phyloP scores from a whole-genome alignment of 1,140 invertebrate species.

The Schlechtendalia chinensis region DNA sequence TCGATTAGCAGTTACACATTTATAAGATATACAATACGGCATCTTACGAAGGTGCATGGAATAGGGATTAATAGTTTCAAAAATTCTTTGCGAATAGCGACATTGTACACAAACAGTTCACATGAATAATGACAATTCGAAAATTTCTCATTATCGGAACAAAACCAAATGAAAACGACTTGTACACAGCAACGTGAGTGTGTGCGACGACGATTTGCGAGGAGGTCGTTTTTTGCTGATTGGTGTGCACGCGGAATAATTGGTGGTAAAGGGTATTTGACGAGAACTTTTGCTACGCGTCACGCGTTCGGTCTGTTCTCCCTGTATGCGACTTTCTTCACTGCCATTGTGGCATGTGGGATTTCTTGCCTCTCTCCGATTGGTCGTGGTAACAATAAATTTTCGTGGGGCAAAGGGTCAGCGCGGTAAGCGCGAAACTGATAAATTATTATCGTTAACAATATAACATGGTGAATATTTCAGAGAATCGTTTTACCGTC shows the following conservation, averaged over 20 bases:
- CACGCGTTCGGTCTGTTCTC: too few relatives aligned
- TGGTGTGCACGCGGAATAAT: not conserved
- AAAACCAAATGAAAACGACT: not conserved
- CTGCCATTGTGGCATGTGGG: not conserved
- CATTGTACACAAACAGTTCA: not conserved
- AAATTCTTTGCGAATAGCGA: constrained; percentile 2
- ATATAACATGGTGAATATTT: not conserved
- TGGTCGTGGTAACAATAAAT: constrained; percentile 24
- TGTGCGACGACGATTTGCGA: not conserved
- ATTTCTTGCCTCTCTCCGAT: not conserved
- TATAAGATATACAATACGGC: too few relatives aligned
- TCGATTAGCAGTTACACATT: too few relatives aligned
- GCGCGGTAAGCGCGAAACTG: not conserved
- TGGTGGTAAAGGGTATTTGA: not conserved
- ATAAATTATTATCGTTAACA: constrained; percentile 37
- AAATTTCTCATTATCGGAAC: constrained; percentile 11
- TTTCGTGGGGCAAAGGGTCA: constrained; percentile 26
- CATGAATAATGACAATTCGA: constrained; percentile 37
- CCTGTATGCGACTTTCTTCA: too few relatives aligned
- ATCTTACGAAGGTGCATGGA: too few relatives aligned
- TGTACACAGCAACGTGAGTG: too few relatives aligned
- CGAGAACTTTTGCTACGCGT: constrained; percentile 30
- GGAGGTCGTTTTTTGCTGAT: too few relatives aligned
- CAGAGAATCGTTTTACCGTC: not conserved
- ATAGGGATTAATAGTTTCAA: constrained; percentile 43